These are phyloP conservation scores for Habroteleia sp. DNA, from an alignment of 2,888 invertebrate genomes.

Conservation along the genomic window DNA sequence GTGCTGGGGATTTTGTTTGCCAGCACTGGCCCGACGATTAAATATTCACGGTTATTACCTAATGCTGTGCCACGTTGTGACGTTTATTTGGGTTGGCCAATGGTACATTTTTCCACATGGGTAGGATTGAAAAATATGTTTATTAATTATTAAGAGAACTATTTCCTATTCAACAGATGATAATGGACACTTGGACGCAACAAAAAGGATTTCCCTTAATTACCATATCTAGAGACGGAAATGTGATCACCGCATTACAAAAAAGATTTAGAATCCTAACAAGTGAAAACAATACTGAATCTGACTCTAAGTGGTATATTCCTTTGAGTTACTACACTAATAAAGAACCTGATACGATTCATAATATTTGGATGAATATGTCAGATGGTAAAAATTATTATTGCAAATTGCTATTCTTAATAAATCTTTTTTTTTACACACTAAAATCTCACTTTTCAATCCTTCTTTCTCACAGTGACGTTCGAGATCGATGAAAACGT, in stretches of 20 bases:
- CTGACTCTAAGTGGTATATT: slow-evolving; percentile 86
- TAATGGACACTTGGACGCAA: slow-evolving; percentile 91
- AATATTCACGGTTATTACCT: too few relatives aligned
- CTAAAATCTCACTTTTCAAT: too few relatives aligned
- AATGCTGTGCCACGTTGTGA: too few relatives aligned
- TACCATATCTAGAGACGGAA: slow-evolving; percentile 84
- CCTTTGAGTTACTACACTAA: slow-evolving; percentile 89
- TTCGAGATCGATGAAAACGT: slow-evolving; percentile 85
- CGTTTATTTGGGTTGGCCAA: too few relatives aligned
- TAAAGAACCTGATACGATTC: slow-evolving; percentile 83
- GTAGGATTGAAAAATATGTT: too few relatives aligned
- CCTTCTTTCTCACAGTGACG: slow-evolving; percentile 81
- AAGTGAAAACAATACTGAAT: slow-evolving; percentile 82
- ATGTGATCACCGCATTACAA: slow-evolving; percentile 85
- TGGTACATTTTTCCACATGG: too few relatives aligned
- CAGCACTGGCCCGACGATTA: too few relatives aligned
- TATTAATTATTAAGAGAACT: too few relatives aligned
- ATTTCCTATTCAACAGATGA: slow-evolving; percentile 80
- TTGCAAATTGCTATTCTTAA: not conserved
- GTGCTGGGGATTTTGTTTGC: too few relatives aligned
- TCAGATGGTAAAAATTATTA: slow-evolving; percentile 89
- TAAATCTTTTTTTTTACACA: too few relatives aligned
- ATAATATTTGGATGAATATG: slow-evolving; percentile 90
- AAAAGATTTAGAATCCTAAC: slow-evolving; percentile 84
- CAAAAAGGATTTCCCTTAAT: slow-evolving; percentile 92